A percentile compares a stretch with the other conserved stretches of the same genome.
Evolutionary conservation across 2,113 vertebrate genomes (phyloP).

Genomic region (Anguilla rostrata): DNA sequence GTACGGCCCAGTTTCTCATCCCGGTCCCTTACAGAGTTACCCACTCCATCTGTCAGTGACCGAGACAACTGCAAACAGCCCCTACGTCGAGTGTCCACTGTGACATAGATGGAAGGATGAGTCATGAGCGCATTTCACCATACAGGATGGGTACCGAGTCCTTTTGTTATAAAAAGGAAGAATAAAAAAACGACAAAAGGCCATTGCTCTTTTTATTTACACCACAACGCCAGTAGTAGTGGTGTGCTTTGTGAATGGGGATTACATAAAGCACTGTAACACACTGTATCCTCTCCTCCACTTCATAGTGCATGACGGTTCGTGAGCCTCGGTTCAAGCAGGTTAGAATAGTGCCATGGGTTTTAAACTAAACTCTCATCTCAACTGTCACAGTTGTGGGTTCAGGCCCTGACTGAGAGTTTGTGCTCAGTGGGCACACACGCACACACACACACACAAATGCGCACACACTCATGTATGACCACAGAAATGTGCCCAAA

Average conservation of each 20-base stretch:
- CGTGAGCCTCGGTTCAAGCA: too few relatives aligned
- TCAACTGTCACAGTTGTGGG: too few relatives aligned
- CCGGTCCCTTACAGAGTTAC: not conserved
- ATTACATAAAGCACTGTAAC: not conserved
- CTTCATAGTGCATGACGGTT: conserved; percentile 44
- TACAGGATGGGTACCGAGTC: not conserved
- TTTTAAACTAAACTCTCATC: too few relatives aligned
- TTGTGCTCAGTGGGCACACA: too few relatives aligned
- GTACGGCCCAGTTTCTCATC: not conserved
- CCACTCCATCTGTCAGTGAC: not conserved
- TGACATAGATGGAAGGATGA: not conserved
- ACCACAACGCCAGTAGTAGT: not conserved
- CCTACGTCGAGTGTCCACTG: not conserved
- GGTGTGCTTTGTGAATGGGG: not conserved
- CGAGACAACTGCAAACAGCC: not conserved
- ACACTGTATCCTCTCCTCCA: conserved; percentile 53
- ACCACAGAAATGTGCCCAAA: too few relatives aligned
- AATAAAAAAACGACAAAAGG: not conserved
- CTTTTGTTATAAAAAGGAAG: not conserved
- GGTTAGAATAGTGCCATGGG: too few relatives aligned
- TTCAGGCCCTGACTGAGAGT: too few relatives aligned
- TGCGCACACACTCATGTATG: too few relatives aligned
- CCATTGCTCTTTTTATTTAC: not conserved
- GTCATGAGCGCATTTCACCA: not conserved
- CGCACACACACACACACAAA: too few relatives aligned